Evolutionary conservation across 2,797 vertebrate genomes (phyloP), one percentile per base, ranked within the genome.

Genomic region (Peromyscus nudipes): DNA sequence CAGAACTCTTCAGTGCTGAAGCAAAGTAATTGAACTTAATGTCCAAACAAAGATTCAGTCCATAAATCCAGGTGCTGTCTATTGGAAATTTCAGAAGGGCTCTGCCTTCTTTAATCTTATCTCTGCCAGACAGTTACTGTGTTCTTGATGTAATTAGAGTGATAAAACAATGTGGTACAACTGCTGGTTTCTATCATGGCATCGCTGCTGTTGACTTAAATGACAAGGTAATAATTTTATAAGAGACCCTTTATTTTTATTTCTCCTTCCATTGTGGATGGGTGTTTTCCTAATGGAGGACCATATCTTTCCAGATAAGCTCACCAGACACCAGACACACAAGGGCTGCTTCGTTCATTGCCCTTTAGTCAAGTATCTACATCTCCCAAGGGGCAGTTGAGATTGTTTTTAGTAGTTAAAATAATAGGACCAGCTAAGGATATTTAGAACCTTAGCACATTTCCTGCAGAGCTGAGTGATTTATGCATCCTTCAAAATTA

Each of bases 141-240:
- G 98, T 98, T 98, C 98, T 98, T 98, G 98, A 98, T 98, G 98
- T 98, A 99, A 99, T 99, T 98, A 98, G 94, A 98, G 98, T 97
- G 98, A 99, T 99, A 99, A 99, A 98, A 98, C 98, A 98, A 98
- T 96, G 98, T 98, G 98, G 97, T 98, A 98, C 98, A 98, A 98
- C 97, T 96, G 96, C 98, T 98, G 98, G 97, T 94, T 98, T 98
- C 98, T 98, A 98, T 99, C 98, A 96, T 93, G 89, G 98, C 97
- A 98, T 98, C 96, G 27, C 97, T 92, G 96, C 92, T 98, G 98
- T 98, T 99, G 98, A 98, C 98, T 99, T 98, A 98, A 98, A 97
- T 98, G 98, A 98, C 98, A 98, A 97, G 97, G 97, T 98, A 98
- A 98, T 99, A 98, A 98, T 98, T 98, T 98, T 98, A 98, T 98